Conservation (phyloP, 2,888 invertebrate genomes). For the Herminia tarsipennalis region DNA sequence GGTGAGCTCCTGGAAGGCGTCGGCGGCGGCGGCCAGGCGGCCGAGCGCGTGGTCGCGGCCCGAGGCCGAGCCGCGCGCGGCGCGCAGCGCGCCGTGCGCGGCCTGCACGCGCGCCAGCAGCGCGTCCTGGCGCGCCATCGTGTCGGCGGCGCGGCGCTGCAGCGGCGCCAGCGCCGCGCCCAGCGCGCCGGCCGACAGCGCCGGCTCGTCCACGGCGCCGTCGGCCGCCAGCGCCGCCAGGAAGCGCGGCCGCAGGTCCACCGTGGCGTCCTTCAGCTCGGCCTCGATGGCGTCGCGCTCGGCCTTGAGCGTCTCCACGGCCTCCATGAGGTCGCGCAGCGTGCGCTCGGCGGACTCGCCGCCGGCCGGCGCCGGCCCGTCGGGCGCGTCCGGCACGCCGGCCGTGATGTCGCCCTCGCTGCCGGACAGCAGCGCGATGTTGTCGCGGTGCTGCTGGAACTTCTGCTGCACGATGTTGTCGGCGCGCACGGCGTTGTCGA, state of each 20-base stretch:
- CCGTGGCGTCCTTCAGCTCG: conserved; percentile 87
- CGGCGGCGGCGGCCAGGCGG: conserved; percentile 95
- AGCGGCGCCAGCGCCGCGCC: conserved; percentile 87
- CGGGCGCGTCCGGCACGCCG: conserved; percentile 88
- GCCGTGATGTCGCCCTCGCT: conserved; percentile 89
- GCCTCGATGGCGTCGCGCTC: conserved; percentile 93
- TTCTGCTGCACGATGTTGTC: conserved; percentile 95
- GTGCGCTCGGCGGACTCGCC: conserved; percentile 89
- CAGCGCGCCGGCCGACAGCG: conserved; percentile 94
- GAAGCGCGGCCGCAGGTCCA: conserved; percentile 84
- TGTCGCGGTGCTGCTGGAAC: conserved; percentile 90
- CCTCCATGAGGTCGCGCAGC: conserved; percentile 90
- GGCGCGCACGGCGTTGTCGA: conserved; percentile 94
- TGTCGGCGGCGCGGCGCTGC: conserved; percentile 78
- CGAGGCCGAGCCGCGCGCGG: conserved; percentile 83
- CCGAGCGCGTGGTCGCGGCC: conserved; percentile 92
- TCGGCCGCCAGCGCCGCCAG: conserved; percentile 90
- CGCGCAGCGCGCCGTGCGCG: conserved; percentile 9
- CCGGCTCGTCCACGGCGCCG: conserved; percentile 93
- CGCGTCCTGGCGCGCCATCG: conserved; percentile 61
- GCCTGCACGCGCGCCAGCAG: conserved; percentile 88
- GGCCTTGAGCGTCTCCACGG: conserved; percentile 94
- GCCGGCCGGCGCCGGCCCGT: conserved; percentile 68
- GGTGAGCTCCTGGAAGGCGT: conserved; percentile 96
- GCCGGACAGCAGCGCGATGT: conserved; percentile 93